Evolutionary conservation across 2,888 invertebrate species (phyloP), one percentile per base, ranked within the genome.

Genomic region (Scrobipalpa atriplicella): DNA sequence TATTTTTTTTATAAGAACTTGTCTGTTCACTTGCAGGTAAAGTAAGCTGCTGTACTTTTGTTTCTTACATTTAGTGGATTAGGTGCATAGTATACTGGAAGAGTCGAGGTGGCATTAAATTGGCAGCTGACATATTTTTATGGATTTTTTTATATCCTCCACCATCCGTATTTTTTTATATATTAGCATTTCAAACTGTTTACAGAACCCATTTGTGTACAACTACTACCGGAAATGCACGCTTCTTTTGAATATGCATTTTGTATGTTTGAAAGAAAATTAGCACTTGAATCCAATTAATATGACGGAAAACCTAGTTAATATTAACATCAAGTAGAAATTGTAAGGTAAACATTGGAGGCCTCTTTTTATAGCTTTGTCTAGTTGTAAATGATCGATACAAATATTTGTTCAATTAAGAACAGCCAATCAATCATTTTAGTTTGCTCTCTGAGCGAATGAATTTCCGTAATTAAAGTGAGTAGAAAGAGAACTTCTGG

Each of bases 381-480:
- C 71, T 73, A 67, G 58, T 67, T 66, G 65, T 71, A 76, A 82
- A 81, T 73, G 79, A 78, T 81, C 73, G 78, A 67, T 65, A 78
- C 78, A 85, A 88, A 88, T 85, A 86, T 88, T 86, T 81, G 80
- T 75, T 76, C 79, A 80, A 84, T 83, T 85, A 80, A 83, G 79
- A 77, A 76, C 74, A 71, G 78, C 71, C 78, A 76, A 88, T 87
- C 86, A 80, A 87, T 88, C 86, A 86, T 82, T 82, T 76, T 75
- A 77, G 80, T 85, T 84, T 83, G 72, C 76, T 71, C 71, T 72
- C 72, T 69, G 65, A 62, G 56, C 65, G 65, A 65, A 65, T 64
- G 19, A 70, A 56, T 62, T 60, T 64, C 62, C 64, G 10, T 68
- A 68, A 70, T 60, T 8, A 13, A 62, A 11, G 52, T 6, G 36